Conservation (phyloP, 2,888 invertebrate genomes). For the Magallana nippona region DNA sequence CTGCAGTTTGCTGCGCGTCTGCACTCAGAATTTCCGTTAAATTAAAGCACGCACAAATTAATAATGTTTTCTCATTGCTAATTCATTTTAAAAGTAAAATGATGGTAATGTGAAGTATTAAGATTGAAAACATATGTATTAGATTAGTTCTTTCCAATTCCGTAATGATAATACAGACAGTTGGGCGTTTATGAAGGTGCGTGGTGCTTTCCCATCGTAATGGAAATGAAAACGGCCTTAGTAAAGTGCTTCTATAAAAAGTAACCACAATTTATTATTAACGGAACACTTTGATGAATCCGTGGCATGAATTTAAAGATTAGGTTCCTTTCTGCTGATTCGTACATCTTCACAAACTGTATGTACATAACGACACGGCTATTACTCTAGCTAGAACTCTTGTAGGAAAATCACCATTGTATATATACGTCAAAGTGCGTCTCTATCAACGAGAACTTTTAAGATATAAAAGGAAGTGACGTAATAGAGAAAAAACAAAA, state of each 20-base stretch:
- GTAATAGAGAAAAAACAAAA: background rate
- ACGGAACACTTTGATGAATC: no score
- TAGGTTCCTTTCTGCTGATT: no score
- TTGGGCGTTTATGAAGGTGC: background rate
- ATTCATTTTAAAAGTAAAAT: slow-evolving; percentile 3
- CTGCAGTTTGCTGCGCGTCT: background rate
- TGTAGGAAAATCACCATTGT: no score
- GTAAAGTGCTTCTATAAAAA: background rate
- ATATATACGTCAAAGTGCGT: no score
- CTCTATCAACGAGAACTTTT: background rate
- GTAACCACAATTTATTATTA: background rate
- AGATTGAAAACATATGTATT: slow-evolving; percentile 31
- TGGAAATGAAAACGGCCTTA: background rate
- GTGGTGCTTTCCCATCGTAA: background rate
- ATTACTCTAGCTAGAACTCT: no score
- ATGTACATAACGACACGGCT: no score
- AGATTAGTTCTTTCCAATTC: background rate
- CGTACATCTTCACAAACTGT: no score
- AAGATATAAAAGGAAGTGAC: background rate
- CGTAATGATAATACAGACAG: background rate
- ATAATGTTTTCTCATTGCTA: slow-evolving; percentile 2
- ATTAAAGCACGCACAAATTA: background rate
- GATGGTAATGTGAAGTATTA: slow-evolving; percentile 14
- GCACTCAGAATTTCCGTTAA: background rate
- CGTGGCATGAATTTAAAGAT: no score